A percentile compares a stretch with the other conserved stretches of the same genome.
These are phyloP conservation scores for Penaeus japonicus DNA, from an alignment of 1,140 invertebrate species.

Conservation along the genomic window DNA sequence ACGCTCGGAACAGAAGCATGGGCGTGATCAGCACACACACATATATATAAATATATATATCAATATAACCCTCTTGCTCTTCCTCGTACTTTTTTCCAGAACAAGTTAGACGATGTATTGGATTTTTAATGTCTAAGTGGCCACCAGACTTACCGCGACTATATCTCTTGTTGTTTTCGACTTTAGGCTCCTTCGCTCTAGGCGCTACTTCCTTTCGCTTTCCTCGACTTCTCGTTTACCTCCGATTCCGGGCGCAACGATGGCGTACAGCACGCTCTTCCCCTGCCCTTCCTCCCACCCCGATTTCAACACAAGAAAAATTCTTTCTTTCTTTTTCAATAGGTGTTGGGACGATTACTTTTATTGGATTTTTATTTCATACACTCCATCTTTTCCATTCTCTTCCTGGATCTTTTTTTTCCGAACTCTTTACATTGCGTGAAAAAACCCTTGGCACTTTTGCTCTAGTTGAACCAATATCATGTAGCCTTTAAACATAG, in stretches of 20 bases:
- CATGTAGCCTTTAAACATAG: no score
- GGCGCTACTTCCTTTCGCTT: background rate
- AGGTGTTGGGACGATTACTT: no score
- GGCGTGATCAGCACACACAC: background rate
- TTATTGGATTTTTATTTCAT: no score
- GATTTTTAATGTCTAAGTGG: slow-evolving; percentile 2
- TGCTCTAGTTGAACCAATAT: no score
- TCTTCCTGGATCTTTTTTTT: no score
- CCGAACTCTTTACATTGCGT: no score
- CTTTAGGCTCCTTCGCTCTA: background rate
- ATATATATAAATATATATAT: background rate
- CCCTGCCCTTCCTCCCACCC: background rate
- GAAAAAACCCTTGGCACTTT: no score
- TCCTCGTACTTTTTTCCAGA: slow-evolving; percentile 31
- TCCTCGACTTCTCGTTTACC: background rate
- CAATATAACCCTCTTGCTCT: slow-evolving; percentile 18
- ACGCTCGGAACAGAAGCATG: background rate
- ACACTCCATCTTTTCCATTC: no score
- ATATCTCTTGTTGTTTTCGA: background rate
- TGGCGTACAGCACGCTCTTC: background rate
- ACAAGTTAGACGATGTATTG: background rate
- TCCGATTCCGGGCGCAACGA: background rate
- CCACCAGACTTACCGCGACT: slow-evolving; percentile 45
- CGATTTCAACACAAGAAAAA: background rate
- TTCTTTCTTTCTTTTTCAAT: no score